Evolutionary conservation across 2,888 invertebrate species (phyloP), one percentile per base, ranked within the genome.

Genomic region (Malachius bipustulatus): DNA sequence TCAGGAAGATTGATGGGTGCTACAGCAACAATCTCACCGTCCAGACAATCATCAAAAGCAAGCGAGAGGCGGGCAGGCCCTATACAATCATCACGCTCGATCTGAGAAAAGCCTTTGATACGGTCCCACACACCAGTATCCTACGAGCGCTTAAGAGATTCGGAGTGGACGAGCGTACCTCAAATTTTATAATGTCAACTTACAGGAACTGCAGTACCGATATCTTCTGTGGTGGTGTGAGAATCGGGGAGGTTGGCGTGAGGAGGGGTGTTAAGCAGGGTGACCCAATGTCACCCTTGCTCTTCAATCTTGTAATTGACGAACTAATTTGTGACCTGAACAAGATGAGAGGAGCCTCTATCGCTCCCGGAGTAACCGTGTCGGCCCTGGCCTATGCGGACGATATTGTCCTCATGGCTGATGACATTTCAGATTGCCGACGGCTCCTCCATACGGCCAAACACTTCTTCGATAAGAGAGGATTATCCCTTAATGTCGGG

Each of bases 71-170:
- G n/a, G n/a, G n/a, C n/a, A n/a, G n/a, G n/a, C 35, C 39, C 1
- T 43, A 45, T 19, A 3, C 32, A 4, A 24, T 47, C 4, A 12
- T 36, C 1, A 19, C 41, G 2, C 32, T 46, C 6, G 47, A 47
- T 32, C 32, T 47, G 1, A 4, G 33, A 36, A n/a, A n/a, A n/a
- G n/a, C n/a, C n/a, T n/a, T n/a, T n/a, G n/a, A n/a, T n/a, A n/a
- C n/a, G n/a, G n/a, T 47, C 1, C 37, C 41, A 3, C 45, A 47
- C 14, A 1, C 4, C 15, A 33, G 35, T 6, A 39, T 47, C 9
- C 11, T 14, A 1, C 16, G 46, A 10, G 44, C 43, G 0, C 29
- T 46, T 8, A 2, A 13, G 6, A 12, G 46, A 2, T 29, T 36
- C 6, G 36, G 32, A 2, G 12, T 47, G 11, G 34, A 36, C 4